phyloP scores from a whole-genome alignment of 1,140 invertebrate genomes.

The Antheraea mylitta region DNA sequence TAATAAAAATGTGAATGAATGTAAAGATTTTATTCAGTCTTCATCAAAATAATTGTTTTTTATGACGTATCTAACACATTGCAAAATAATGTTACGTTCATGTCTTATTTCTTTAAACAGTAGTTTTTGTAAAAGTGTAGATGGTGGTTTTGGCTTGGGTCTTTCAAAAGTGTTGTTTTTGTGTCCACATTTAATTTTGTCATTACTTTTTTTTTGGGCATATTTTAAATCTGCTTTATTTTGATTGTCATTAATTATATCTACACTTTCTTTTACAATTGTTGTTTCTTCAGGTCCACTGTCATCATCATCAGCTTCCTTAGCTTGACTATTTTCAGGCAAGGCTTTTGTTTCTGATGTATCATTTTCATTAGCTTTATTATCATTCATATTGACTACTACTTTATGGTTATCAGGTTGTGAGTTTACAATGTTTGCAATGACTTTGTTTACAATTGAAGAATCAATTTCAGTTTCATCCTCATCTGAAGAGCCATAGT shows the following conservation, averaged over 20 bases:
- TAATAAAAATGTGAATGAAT: background rate
- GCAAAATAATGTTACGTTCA: constrained; percentile 87
- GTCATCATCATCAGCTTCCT: constrained; percentile 59
- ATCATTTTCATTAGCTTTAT: constrained; percentile 17
- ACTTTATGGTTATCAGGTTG: constrained; percentile 2
- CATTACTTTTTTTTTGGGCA: constrained; percentile 27
- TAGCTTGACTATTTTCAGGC: constrained; percentile 14
- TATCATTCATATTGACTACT: constrained; percentile 19
- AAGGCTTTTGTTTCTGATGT: background rate
- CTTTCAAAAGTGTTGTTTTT: constrained; percentile 20
- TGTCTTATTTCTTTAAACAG: constrained; percentile 82
- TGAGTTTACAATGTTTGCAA: constrained; percentile 3
- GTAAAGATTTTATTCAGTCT: background rate
- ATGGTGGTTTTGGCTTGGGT: constrained; percentile 53
- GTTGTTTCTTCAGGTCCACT: constrained; percentile 73
- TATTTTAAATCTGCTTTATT: constrained; percentile 12
- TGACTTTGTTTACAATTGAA: constrained; percentile 9
- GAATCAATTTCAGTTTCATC: constrained; percentile 38
- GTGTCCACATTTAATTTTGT: constrained; percentile 21
- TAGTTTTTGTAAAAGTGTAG: constrained; percentile 80
- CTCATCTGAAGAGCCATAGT: constrained; percentile 78
- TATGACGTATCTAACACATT: constrained; percentile 86
- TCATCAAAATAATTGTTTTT: constrained; percentile 84
- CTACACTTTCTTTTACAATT: constrained; percentile 42
- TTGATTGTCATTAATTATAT: constrained; percentile 8